A percentile compares a stretch with the other conserved stretches of the same genome.
phyloP scores from a whole-genome alignment of 2,797 vertebrate species.

The Garrulus glandarius region DNA sequence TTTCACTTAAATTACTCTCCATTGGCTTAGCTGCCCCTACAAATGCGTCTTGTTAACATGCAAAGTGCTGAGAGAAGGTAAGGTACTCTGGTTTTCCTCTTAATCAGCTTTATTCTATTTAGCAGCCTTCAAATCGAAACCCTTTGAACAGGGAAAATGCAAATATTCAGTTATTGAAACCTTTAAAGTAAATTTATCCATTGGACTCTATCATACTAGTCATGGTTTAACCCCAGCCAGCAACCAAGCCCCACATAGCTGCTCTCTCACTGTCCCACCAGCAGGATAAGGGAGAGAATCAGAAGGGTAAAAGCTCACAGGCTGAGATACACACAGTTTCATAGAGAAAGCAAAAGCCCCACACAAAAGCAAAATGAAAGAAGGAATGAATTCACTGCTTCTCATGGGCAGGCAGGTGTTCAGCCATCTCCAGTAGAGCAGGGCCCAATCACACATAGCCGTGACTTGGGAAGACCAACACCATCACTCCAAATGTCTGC shows the following conservation, averaged over 20 bases:
- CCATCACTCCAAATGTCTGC: background rate
- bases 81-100: background rate
- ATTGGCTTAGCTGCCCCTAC: background rate
- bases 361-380: background rate
- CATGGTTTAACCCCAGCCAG: background rate
- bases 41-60: background rate
- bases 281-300: background rate
- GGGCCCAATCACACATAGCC: fast-evolving
- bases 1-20: background rate
- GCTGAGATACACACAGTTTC: background rate
- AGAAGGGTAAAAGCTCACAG: background rate
- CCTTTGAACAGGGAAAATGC: background rate
- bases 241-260: background rate
- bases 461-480: background rate
- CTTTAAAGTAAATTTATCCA: background rate
- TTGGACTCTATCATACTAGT: background rate
- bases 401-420: background rate
- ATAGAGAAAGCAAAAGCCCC: background rate
- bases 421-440: background rate
- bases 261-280: background rate
- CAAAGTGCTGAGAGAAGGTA: background rate
- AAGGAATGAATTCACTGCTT: background rate
- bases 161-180: background rate
- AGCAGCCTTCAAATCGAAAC: background rate
- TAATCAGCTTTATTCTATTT: background rate